A percentile compares a stretch with the other conserved stretches of the same genome.
These are phyloP conservation scores for Fulmarus glacialis DNA, from an alignment of 2,113 vertebrate species.

Conservation along the genomic window DNA sequence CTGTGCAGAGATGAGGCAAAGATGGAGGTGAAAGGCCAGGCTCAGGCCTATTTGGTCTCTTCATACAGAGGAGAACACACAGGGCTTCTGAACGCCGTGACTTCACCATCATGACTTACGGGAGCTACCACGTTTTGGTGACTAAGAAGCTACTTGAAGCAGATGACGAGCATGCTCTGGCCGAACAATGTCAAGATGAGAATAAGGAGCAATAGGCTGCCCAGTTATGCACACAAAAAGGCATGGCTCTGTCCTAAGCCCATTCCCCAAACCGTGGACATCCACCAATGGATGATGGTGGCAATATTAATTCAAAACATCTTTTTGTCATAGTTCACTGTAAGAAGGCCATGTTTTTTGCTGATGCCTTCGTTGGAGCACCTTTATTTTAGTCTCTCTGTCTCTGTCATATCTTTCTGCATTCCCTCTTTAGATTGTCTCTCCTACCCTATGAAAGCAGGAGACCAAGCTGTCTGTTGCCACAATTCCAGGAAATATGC, in stretches of 20 bases:
- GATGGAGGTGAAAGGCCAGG: not conserved
- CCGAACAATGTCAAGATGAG: not conserved
- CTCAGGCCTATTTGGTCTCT: not conserved
- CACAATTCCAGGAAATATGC: not conserved
- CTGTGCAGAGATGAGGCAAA: not conserved
- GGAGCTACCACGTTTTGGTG: not conserved
- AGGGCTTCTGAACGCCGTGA: rapidly evolving
- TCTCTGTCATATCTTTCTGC: not conserved
- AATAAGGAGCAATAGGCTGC: not conserved
- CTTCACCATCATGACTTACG: rapidly evolving
- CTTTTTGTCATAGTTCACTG: not conserved
- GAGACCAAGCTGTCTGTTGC: not conserved
- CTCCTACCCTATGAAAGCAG: not conserved
- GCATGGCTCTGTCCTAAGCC: not conserved
- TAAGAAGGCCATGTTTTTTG: not conserved
- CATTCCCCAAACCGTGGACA: not conserved
- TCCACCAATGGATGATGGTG: not conserved
- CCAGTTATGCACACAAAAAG: not conserved
- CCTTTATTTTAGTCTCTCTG: not conserved
- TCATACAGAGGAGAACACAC: not conserved
- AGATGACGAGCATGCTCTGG: not conserved
- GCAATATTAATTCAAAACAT: not conserved
- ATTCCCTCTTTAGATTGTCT: not conserved
- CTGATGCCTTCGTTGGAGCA: not conserved
- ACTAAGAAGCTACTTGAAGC: not conserved